Percentiles rank a stretch among this genome's conserved stretches.
Conservation (phyloP, 2,797 vertebrate species). For the Hipposideros larvatus region DNA sequence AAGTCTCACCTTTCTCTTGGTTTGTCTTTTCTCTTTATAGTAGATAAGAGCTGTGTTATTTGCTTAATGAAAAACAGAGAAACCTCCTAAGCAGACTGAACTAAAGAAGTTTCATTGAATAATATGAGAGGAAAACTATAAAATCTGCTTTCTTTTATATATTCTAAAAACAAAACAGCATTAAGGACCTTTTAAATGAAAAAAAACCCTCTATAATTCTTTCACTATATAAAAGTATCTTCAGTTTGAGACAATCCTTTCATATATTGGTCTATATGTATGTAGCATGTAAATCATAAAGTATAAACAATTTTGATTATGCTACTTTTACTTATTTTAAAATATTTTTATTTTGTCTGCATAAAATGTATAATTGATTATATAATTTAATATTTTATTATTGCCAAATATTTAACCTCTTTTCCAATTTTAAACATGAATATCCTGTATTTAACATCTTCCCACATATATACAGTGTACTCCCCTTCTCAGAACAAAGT, state of each 20-base stretch:
- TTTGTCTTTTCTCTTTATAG: neutral
- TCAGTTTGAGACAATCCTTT: neutral
- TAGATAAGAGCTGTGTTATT: neutral
- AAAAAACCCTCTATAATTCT: neutral
- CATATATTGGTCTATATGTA: neutral
- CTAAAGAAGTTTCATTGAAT: neutral
- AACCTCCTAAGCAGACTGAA: neutral
- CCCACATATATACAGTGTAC: neutral
- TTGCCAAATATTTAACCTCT: neutral
- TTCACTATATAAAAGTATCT: neutral
- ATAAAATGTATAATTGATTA: neutral
- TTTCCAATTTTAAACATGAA: neutral
- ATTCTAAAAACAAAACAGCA: neutral
- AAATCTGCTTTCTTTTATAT: neutral
- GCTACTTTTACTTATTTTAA: constrained; percentile 6
- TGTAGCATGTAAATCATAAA: neutral
- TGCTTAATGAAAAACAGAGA: neutral
- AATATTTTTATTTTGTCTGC: neutral
- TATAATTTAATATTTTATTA: neutral
- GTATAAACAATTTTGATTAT: neutral
- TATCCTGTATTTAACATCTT: neutral
- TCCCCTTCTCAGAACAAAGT: neutral
- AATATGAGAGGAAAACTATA: neutral
- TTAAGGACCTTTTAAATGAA: neutral
- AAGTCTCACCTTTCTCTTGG: neutral